A percentile compares a stretch with the other conserved stretches of the same genome.
phyloP scores from a whole-genome alignment of 2,888 invertebrate species.

The Pomacea canaliculata region DNA sequence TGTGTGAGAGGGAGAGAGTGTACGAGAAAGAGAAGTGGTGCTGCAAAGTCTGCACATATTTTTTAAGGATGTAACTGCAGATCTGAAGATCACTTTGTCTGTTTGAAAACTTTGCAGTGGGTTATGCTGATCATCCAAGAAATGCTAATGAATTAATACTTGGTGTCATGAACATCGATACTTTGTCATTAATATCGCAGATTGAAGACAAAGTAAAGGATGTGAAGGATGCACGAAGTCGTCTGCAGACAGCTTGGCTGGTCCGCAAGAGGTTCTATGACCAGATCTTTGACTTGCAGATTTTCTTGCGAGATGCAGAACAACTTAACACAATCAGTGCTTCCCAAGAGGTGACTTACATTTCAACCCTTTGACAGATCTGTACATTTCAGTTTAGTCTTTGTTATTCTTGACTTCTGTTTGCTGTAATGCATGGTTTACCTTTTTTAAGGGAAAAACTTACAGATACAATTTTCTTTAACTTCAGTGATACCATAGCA shows the following conservation, averaged over 20 bases:
- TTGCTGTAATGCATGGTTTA: not conserved
- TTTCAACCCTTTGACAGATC: not conserved
- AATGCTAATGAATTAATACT: no score
- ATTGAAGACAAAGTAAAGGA: slow-evolving; percentile 72
- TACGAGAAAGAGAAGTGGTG: no score
- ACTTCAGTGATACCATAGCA: no score
- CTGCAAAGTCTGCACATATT: no score
- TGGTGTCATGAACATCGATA: no score
- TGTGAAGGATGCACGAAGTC: slow-evolving; percentile 83
- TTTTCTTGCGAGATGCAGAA: slow-evolving; percentile 93
- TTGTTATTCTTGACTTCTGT: not conserved
- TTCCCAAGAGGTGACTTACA: slow-evolving; percentile 79
- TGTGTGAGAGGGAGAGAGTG: no score
- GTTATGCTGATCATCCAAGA: no score
- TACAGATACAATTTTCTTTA: no score
- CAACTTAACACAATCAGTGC: slow-evolving; percentile 90
- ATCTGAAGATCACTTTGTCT: no score
- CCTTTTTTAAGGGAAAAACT: no score
- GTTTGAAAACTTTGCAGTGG: no score
- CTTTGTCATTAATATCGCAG: slow-evolving; percentile 40
- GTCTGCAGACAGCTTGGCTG: slow-evolving; percentile 87
- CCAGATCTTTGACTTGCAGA: slow-evolving; percentile 94
- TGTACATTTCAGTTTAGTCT: not conserved
- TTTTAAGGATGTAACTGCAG: no score
- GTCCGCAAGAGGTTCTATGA: slow-evolving; percentile 99